phyloP scores from a whole-genome alignment of 1,140 invertebrate species.

The Heliconius nattereri region DNA sequence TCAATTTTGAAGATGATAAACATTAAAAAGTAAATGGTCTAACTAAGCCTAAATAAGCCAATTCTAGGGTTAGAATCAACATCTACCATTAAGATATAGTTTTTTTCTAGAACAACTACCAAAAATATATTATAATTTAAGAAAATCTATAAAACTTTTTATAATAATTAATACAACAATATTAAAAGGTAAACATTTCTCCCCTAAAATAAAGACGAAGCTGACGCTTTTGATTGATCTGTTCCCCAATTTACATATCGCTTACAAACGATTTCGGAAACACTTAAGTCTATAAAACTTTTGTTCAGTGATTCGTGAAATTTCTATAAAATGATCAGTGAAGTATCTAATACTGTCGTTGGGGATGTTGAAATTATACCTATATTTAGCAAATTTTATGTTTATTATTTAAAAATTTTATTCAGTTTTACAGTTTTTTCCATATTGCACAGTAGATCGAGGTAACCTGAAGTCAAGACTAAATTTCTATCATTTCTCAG shows the following conservation, averaged over 20 bases:
- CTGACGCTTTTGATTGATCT: not conserved
- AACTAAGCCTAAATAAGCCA: no score
- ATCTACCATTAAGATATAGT: no score
- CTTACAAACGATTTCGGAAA: conserved; percentile 9
- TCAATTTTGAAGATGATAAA: no score
- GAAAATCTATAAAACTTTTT: not conserved
- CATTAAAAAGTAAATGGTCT: no score
- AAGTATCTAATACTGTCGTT: not conserved
- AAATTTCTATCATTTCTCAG: no score
- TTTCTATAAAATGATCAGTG: conserved; percentile 6
- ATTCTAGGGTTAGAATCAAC: no score
- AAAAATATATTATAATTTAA: not conserved
- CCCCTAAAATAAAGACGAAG: not conserved
- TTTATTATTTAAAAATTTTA: no score
- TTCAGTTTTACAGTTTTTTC: not conserved
- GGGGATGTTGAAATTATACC: not conserved
- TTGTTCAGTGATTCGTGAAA: conserved; percentile 5
- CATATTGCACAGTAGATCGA: no score
- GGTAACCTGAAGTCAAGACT: no score
- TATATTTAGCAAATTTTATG: not conserved
- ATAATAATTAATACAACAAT: not conserved
- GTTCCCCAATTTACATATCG: not conserved
- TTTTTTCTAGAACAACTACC: not conserved
- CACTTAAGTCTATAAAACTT: conserved; percentile 1
- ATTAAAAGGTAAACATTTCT: conserved; percentile 7